Base-by-base conservation (phyloP, 2,113 vertebrate species). In the Toxostoma redivivum region DNA sequence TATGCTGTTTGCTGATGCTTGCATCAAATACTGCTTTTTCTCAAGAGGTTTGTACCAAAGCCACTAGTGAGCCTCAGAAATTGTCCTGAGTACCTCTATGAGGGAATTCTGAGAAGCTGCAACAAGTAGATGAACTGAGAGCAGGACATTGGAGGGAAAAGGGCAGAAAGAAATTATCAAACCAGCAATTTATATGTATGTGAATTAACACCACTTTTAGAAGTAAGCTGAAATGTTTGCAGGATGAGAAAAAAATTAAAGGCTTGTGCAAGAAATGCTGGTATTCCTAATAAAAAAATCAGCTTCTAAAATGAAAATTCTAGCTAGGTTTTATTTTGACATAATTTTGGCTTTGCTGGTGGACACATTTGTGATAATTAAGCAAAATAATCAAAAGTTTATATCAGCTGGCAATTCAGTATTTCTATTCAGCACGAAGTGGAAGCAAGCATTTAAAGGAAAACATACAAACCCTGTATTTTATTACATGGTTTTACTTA, bases 1-100 rank as follows among this genome's bases (percentile, higher is more conserved):
- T 97, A 90, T 47, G 56, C 91, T 94, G 66, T 96, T 96, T 97
- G 95, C 94, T 96, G 97, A 94, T 97, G 95, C 95, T 97, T 95
- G 80, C 95, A 92, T 96, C 94, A 96, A 97, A 86, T 72, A 60
- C 60, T 95, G 50, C 67, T 73, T 94, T 87, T 94, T 92, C n/a
- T 81, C 72, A 73, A 88, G 89, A 95, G 92, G 71, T 84, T 94
- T 93, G 54, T 81, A 91, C 93, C 83, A 96, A 96, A 96, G 81
- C 84, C 90, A 85, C 35, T 86, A 91, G 76, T 84, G 72, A 97
- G 79, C 92, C 87, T 97, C 73, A 95, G 94, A 96, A 97, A 90
- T 95, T 91, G 76, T 93, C 66, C 81, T 70, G 45, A 72, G 42
- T 92, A 88, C 45, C 67, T 95, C 25, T 92, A 1, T 73, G 66